Evolutionary conservation across 2,113 vertebrate species (phyloP).

Genomic region (Tretioscincus oriximinensis): DNA sequence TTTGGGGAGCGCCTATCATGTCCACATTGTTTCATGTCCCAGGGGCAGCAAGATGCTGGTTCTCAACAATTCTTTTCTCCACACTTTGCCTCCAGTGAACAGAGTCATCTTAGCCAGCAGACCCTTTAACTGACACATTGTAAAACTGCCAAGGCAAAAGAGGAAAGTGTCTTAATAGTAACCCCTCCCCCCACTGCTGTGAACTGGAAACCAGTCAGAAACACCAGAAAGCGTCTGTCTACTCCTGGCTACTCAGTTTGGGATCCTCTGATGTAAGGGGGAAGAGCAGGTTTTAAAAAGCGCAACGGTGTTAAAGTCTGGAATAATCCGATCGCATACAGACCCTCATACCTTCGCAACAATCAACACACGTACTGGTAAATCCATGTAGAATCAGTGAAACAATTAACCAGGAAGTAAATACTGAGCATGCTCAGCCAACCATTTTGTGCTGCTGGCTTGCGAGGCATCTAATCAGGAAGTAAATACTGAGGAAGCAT

Average conservation of each 20-base stretch:
- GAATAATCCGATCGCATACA: too few species aligned
- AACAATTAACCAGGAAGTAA: too few species aligned
- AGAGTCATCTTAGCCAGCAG: neutral
- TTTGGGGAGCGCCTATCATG: neutral
- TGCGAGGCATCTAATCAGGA: too few species aligned
- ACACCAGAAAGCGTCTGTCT: neutral
- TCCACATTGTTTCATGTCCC: neutral
- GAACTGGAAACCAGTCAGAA: constrained; percentile 1
- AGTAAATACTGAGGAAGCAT: too few species aligned
- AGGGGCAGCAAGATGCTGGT: neutral
- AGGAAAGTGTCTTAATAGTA: neutral
- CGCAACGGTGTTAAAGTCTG: too few species aligned
- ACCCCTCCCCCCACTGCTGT: neutral
- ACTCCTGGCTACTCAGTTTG: neutral
- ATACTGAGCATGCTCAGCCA: too few species aligned
- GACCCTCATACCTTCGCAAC: too few species aligned
- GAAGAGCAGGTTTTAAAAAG: neutral
- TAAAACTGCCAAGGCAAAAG: constrained; percentile 1
- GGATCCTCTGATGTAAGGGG: neutral
- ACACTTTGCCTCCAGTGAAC: neutral
- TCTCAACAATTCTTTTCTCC: neutral
- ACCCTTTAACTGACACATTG: neutral
- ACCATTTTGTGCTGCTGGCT: too few species aligned
- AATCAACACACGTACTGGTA: too few species aligned
- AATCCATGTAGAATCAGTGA: too few species aligned